phyloP scores from a whole-genome alignment of 2,888 invertebrate species.

The Odontocolon sp. region DNA sequence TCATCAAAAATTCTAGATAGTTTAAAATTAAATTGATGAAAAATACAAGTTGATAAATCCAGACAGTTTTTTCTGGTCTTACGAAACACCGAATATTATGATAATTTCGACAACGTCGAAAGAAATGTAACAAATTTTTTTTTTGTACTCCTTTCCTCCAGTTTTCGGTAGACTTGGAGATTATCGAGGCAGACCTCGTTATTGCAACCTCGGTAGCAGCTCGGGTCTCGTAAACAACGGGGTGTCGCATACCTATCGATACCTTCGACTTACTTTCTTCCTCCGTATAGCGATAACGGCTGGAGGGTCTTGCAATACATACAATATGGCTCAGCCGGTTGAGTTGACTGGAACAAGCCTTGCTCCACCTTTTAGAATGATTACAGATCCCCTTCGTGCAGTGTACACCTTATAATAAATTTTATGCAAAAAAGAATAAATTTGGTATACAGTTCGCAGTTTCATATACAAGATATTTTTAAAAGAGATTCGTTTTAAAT shows the following conservation, averaged over 20 bases:
- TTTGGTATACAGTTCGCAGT: too few relatives aligned
- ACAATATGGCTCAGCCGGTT: too few relatives aligned
- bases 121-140: neutral
- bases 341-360: too few relatives aligned
- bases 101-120: too few relatives aligned
- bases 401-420: neutral
- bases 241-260: conserved; percentile 11
- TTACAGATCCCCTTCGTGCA: neutral
- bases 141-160: neutral
- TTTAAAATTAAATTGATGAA: too few relatives aligned
- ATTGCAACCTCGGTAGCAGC: conserved; percentile 33
- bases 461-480: too few relatives aligned
- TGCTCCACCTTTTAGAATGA: conserved; percentile 11
- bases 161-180: neutral
- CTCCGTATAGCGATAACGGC: conserved; percentile 26
- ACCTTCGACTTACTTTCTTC: conserved; percentile 29
- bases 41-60: too few relatives aligned
- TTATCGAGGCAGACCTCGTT: conserved; percentile 28
- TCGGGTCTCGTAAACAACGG: conserved; percentile 32
- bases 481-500: too few relatives aligned
- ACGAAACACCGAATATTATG: too few relatives aligned
- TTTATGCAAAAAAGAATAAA: neutral
- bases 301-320: neutral
- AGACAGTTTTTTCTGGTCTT: too few relatives aligned
- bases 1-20: too few relatives aligned